These are phyloP conservation scores for Salvelinus fontinalis DNA, from an alignment of 2,113 vertebrate species.

Conservation along the genomic window DNA sequence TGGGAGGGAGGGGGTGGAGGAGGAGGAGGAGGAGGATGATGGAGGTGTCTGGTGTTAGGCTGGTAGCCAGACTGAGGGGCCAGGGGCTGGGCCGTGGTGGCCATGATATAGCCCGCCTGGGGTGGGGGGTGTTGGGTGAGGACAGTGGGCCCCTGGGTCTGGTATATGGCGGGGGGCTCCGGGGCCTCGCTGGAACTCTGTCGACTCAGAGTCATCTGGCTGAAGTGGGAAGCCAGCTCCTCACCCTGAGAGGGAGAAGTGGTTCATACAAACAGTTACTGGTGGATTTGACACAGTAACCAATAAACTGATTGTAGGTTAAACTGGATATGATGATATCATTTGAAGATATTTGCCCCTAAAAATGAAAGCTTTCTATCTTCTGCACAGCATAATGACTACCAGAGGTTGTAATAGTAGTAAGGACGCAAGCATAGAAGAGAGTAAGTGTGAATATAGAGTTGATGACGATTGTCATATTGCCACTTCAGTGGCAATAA, in stretches of 20 bases:
- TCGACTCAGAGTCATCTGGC: slow-evolving; percentile 94
- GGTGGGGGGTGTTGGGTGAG: slow-evolving; percentile 87
- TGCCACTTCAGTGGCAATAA: too few species aligned
- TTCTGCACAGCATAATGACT: too few species aligned
- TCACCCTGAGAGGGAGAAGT: slow-evolving; percentile 77
- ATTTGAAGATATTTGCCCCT: too few species aligned
- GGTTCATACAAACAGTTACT: too few species aligned
- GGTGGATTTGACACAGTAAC: too few species aligned
- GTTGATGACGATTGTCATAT: too few species aligned
- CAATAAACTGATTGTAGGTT: too few species aligned
- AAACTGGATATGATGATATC: too few species aligned
- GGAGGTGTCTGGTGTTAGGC: slow-evolving; percentile 85
- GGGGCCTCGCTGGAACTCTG: slow-evolving; percentile 92
- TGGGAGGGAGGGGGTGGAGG: slow-evolving; percentile 88
- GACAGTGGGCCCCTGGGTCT: slow-evolving; percentile 79
- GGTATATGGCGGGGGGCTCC: slow-evolving; percentile 88
- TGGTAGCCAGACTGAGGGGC: slow-evolving; percentile 86
- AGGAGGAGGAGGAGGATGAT: slow-evolving; percentile 74
- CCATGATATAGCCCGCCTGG: slow-evolving; percentile 92
- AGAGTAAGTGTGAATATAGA: too few species aligned
- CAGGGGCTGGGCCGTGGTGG: slow-evolving; percentile 86
- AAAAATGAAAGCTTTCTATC: too few species aligned
- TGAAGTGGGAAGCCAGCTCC: slow-evolving; percentile 87
- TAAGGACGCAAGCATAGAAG: too few species aligned
- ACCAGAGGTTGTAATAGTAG: too few species aligned